Evolutionary conservation across 1,140 invertebrate genomes (phyloP), one percentile per base, ranked within the genome.

Genomic region (Maconellicoccus hirsutus): DNA sequence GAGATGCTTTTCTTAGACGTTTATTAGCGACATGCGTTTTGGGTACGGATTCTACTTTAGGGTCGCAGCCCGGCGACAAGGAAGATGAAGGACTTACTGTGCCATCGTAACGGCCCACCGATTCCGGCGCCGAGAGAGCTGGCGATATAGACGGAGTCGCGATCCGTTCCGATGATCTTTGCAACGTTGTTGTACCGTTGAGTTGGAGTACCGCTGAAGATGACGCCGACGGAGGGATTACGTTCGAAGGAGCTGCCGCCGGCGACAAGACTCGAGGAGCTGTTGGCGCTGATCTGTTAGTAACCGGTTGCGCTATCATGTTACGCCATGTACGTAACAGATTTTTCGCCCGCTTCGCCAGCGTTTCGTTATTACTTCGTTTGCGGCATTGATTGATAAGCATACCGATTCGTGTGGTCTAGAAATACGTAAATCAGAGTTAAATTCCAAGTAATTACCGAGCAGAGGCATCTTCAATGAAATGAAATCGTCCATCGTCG

Each of bases 251-350:
- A 19, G 42, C 12, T 33, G 52, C 63, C 23, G 72, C 29, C 19
- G 70, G 70, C 27, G 70, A 59, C 21, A 70, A 59, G 70, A 59
- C 61, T 33, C 63, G 39, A 22, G 4, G 3, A 2, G 27, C 8
- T 10, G 16, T 6, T 38, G 19, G 39, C 22, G 27, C 2, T 70
- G 73, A 23, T 7, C n/a, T 52, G 42, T 16, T 4, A 19, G 2
- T 6, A 14, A 70, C 71, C 39, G 71, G 76, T 79, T 77, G 73
- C 80, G 70, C 78, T 77, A 92, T 83, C 80, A 92, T 85, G 81
- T 89, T 87, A 74, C 93, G 86, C 94, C 94, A 98, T 81, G 87
- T 85, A 76, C 93, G 91, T 33, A 98, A 86, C 77, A 97, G 82
- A 78, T 92, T 89, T 80, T 96, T 96, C 16, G 92, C 91, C 74